Conservation (phyloP, 2,888 invertebrate genomes). For the Parochlus steinenii region DNA sequence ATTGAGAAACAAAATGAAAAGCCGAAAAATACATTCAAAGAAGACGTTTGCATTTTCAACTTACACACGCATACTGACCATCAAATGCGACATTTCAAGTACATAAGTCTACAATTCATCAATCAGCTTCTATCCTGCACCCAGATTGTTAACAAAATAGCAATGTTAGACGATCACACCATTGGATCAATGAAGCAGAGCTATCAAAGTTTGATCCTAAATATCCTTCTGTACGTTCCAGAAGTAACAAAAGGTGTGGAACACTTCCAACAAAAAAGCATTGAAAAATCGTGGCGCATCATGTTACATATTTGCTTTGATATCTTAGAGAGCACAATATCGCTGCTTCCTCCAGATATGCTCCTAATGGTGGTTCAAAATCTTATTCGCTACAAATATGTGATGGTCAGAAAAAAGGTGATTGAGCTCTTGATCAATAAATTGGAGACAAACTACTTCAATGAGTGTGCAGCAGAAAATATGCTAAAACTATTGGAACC, state of each 20-base stretch:
- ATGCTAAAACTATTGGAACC: conserved; percentile 43
- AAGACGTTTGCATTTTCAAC: conserved; percentile 36
- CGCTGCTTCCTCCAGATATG: conserved; percentile 58
- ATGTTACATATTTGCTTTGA: conserved; percentile 65
- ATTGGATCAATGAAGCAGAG: conserved; percentile 36
- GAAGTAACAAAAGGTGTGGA: conserved; percentile 45
- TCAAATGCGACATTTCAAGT: conserved; percentile 72
- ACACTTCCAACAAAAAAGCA: conserved; percentile 36
- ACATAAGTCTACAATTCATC: conserved; percentile 57
- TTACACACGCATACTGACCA: conserved; percentile 47
- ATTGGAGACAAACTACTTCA: conserved; percentile 46
- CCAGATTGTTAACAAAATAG: conserved; percentile 49
- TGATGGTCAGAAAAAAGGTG: conserved; percentile 58
- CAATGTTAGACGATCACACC: conserved; percentile 33
- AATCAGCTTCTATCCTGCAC: conserved; percentile 48
- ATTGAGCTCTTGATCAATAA: conserved; percentile 74
- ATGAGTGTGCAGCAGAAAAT: conserved; percentile 33
- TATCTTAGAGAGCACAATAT: conserved; percentile 62
- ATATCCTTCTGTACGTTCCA: conserved; percentile 49
- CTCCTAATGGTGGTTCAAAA: conserved; percentile 64
- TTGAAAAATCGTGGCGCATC: conserved; percentile 65
- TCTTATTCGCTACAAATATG: conserved; percentile 50
- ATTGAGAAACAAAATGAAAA: conserved; percentile 34
- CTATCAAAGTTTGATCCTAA: conserved; percentile 53
- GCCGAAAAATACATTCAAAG: conserved; percentile 26